Conservation (phyloP, 92 coral and sea anemone species). For the Scolanthus callimorphus region DNA sequence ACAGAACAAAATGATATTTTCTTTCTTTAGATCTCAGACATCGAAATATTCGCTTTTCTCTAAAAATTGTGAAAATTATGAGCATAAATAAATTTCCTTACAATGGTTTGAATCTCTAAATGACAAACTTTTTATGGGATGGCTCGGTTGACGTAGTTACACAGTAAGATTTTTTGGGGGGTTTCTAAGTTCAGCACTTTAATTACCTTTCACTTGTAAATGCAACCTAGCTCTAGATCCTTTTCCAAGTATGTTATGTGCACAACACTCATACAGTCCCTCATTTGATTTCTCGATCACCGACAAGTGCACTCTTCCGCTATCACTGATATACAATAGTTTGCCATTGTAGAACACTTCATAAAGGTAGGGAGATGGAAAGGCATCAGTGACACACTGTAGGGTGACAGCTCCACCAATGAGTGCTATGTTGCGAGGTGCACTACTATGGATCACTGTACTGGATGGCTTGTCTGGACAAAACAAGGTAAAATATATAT, state of each 20-base stretch:
- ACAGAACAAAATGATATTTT: no score
- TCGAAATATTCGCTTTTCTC: no score
- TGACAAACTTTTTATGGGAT: no score
- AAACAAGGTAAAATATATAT: not conserved
- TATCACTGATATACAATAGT: not conserved
- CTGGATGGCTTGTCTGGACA: slow-evolving; percentile 24
- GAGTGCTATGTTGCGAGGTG: slow-evolving; percentile 1
- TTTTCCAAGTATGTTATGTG: not conserved
- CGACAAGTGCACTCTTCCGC: no score
- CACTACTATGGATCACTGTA: slow-evolving; percentile 2
- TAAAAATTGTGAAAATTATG: no score
- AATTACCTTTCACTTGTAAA: not conserved
- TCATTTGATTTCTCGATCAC: no score
- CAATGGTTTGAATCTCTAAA: no score
- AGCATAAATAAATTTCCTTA: no score
- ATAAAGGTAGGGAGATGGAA: slow-evolving; percentile 14
- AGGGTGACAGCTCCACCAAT: slow-evolving; percentile 10
- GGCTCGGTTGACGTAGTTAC: no score
- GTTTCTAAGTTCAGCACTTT: no score
- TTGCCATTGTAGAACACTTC: slow-evolving; percentile 15
- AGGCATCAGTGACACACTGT: slow-evolving; percentile 22
- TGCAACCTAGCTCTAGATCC: not conserved
- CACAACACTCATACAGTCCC: not conserved
- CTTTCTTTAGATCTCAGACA: no score
- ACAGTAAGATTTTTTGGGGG: no score